Percentiles rank a stretch among this genome's conserved stretches.
phyloP scores from a whole-genome alignment of 1,140 invertebrate genomes.

The Asbolus verrucosus region DNA sequence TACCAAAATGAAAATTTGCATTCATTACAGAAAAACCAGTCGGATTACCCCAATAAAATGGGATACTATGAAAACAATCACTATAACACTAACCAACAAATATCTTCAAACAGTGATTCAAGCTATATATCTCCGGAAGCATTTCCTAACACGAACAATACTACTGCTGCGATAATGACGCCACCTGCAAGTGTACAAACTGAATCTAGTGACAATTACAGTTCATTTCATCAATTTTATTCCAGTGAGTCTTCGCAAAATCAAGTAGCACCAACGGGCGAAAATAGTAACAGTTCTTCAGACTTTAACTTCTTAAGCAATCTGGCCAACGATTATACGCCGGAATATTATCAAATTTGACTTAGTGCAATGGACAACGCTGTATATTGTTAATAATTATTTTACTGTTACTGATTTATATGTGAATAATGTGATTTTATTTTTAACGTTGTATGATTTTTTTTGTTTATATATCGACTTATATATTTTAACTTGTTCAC shows the following conservation, averaged over 20 bases:
- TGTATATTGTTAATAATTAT: conserved; percentile 52
- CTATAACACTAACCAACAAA: conserved; percentile 57
- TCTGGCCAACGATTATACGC: conserved; percentile 89
- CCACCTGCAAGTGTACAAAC: conserved; percentile 70
- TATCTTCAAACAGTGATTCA: conserved; percentile 61
- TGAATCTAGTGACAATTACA: conserved; percentile 73
- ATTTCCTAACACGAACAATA: conserved; percentile 55
- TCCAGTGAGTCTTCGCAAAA: conserved; percentile 68
- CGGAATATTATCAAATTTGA: conserved; percentile 90
- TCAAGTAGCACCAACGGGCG: conserved; percentile 69
- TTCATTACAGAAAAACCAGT: conserved; percentile 59
- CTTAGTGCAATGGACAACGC: conserved; percentile 59
- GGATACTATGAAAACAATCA: conserved; percentile 61
- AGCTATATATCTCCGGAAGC: conserved; percentile 62
- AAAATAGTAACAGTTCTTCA: conserved; percentile 89
- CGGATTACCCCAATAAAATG: conserved; percentile 55
- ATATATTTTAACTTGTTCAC: conserved; percentile 33
- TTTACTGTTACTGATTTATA: conserved; percentile 48
- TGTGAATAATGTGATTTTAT: conserved; percentile 42
- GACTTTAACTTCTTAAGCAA: conserved; percentile 94
- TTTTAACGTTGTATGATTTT: conserved; percentile 40
- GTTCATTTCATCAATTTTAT: conserved; percentile 79
- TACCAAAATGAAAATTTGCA: conserved; percentile 58
- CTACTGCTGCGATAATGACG: conserved; percentile 65
- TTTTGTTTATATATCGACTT: conserved; percentile 23